A percentile compares a stretch with the other conserved stretches of the same genome.
These are phyloP conservation scores for Tapera naevia DNA, from an alignment of 2,797 vertebrate species.

Conservation along the genomic window DNA sequence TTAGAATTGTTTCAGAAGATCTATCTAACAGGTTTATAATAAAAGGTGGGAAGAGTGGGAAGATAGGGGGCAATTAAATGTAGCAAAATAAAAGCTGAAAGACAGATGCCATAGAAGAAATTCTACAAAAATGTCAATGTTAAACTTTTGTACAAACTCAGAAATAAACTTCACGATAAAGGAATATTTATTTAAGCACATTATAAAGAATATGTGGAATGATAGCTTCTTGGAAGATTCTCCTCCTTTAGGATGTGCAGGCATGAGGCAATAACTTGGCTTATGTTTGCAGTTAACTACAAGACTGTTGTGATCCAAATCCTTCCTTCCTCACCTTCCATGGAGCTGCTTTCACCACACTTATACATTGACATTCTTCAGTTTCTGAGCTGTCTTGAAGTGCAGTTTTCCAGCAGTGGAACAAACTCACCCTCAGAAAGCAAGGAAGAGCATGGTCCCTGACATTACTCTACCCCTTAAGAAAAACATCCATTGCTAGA, in stretches of 20 bases:
- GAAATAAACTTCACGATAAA: background rate
- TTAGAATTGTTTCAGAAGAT: background rate
- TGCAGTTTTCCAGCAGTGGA: background rate
- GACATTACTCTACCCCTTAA: background rate
- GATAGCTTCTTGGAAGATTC: background rate
- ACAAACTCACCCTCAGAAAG: background rate
- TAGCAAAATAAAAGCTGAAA: background rate
- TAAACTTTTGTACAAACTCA: background rate
- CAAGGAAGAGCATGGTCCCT: background rate
- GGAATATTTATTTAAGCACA: background rate
- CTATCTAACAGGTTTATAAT: background rate
- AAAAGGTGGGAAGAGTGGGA: background rate
- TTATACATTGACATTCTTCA: background rate
- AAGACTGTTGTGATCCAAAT: background rate
- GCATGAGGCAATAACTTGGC: background rate
- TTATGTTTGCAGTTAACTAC: background rate
- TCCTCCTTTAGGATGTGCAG: background rate
- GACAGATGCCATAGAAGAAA: background rate
- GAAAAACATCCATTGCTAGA: constrained; percentile 37
- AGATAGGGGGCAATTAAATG: background rate
- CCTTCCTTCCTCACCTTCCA: background rate
- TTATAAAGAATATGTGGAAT: background rate
- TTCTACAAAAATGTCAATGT: background rate
- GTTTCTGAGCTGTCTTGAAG: background rate
- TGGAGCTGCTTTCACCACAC: background rate